Evolutionary conservation across 2,797 vertebrate genomes (phyloP), one percentile per base, ranked within the genome.

Genomic region (Salmo trutta): DNA sequence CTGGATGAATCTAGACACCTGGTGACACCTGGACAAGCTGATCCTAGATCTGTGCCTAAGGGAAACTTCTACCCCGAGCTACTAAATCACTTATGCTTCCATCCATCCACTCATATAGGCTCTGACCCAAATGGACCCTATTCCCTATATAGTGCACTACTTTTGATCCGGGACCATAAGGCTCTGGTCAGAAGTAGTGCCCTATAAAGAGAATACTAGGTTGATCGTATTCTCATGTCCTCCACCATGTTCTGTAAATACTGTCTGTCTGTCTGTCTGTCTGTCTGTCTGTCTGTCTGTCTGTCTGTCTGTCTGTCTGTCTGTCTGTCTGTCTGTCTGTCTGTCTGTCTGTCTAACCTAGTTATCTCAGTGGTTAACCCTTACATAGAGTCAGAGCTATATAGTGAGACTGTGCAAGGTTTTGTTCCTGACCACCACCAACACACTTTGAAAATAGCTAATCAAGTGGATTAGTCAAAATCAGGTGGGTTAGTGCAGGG

Each of bases 201-300:
- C 6, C 17, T 19, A 4, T 5, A 17, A 17, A 17, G 53, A 17
- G 53, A 16, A 54, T 17, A 54, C 53, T 16, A 16, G 53, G 15
- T 12, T 53, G 53, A 54, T 54, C 1, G 16, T 54, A 5, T 54
- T 4, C 53, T 54, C 53, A 16, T 16, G 51, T 52, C 51, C 14
- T 52, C 3, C 10, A 4, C 53, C 17, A 15, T 54, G 53, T 54
- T 54, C 53, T 54, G 53, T 54, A 54, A 16, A 16, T 16, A 36
- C 51, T 36, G 5, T 33, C 33, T 36, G 33, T 36, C 69, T 85
- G 77, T 74, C 77, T 74, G 4, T 5, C 36, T 0, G 41, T 75
- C 68, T 54, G 62, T 24, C 24, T 24, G 24, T 24, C 24, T 24
- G 24, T 24, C 24, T 54, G 65, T 36, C 53, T 3, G 12, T 15